These are phyloP conservation scores for Falco punctatus DNA, from an alignment of 2,113 vertebrate species.

Conservation along the genomic window DNA sequence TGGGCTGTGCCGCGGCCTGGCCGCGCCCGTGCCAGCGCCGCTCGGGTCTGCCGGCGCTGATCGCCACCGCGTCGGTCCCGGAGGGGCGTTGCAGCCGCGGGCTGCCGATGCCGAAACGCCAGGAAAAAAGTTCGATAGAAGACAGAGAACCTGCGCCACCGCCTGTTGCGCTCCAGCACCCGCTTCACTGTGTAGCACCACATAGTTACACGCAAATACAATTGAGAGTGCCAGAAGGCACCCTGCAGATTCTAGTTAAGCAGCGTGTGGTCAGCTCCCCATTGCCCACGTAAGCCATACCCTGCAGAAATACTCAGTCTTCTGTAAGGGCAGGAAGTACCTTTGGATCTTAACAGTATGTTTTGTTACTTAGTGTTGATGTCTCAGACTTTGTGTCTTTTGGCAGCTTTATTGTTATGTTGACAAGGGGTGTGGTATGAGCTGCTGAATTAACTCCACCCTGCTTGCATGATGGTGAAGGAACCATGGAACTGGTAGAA, in stretches of 20 bases:
- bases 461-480: accelerated
- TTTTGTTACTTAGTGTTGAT: accelerated
- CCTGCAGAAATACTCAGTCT: neutral
- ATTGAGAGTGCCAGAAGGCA: accelerated
- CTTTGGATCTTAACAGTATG: accelerated
- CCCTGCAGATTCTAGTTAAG: too few species aligned
- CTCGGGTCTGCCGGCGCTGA: too few species aligned
- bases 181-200: neutral
- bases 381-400: neutral
- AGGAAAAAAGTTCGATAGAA: accelerated
- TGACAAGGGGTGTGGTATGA: neutral
- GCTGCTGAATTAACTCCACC: too few species aligned
- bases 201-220: accelerated
- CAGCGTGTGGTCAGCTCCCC: too few species aligned
- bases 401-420: accelerated
- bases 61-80: too few species aligned
- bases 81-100: neutral
- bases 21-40: too few species aligned
- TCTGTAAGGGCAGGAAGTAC: neutral
- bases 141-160: accelerated
- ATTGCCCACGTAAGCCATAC: accelerated
- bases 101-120: neutral
- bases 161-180: neutral
- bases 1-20: neutral
- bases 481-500: neutral